Percentiles rank a stretch among this genome's conserved stretches.
Conservation (phyloP, 2,888 invertebrate genomes). For the Parapristionchus giblindavisi region DNA sequence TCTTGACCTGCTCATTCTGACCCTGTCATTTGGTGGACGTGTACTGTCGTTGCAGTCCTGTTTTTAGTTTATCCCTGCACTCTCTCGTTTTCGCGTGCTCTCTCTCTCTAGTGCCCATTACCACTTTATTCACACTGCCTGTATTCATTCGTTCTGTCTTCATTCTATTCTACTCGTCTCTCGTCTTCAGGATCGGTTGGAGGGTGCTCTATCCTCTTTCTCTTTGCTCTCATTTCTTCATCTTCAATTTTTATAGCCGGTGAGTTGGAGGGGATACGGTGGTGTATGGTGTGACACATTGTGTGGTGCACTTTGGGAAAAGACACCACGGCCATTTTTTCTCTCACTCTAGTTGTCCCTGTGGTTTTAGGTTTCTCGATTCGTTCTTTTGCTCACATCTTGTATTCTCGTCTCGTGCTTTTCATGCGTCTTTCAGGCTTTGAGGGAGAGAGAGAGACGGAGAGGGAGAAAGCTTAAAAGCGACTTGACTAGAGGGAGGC, state of each 20-base stretch:
- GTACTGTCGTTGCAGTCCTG: too few species aligned
- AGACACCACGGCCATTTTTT: neutral
- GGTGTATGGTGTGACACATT: too few species aligned
- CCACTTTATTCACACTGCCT: too few species aligned
- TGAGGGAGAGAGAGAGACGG: neutral
- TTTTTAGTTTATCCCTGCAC: too few species aligned
- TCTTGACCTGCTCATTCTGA: too few species aligned
- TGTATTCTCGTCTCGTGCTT: neutral
- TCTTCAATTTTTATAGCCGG: conserved; percentile 4
- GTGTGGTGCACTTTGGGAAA: neutral
- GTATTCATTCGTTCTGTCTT: neutral
- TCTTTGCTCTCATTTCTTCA: neutral
- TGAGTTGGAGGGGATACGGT: neutral
- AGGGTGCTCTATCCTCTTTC: neutral
- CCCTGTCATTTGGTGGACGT: too few species aligned
- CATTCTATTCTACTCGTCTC: neutral
- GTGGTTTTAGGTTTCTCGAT: neutral
- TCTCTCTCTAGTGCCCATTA: too few species aligned
- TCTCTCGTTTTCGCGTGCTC: too few species aligned
- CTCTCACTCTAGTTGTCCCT: neutral
- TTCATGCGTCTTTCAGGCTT: neutral
- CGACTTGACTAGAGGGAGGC: neutral
- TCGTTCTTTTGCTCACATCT: neutral
- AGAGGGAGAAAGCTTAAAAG: neutral
- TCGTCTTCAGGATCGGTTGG: conserved; percentile 20